Evolutionary conservation across 92 coral and sea anemone genomes (phyloP).

Genomic region (Parazoanthus darwini): DNA sequence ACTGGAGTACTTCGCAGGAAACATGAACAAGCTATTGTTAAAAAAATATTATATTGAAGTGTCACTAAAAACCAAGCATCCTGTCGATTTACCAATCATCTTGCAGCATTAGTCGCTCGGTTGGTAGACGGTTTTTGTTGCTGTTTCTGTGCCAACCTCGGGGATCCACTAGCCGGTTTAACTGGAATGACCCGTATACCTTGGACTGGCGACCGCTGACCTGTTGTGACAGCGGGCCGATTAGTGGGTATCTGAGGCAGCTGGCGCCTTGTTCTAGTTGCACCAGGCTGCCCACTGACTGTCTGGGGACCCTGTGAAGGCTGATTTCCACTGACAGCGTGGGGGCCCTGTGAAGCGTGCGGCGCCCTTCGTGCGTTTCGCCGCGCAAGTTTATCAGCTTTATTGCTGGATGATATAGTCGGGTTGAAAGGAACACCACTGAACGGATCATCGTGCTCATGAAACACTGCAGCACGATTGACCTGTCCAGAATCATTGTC

Average conservation of each 20-base stretch:
- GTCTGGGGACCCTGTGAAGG: background rate
- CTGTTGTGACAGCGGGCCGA: conserved; percentile 11
- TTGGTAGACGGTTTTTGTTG: conserved; percentile 1
- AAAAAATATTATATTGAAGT: background rate
- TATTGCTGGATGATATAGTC: conserved; percentile 39
- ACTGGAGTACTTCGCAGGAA: background rate
- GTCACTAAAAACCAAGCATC: background rate
- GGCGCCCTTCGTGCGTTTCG: conserved; percentile 55
- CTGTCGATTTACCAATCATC: background rate
- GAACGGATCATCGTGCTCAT: conserved; percentile 75
- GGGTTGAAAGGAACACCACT: conserved; percentile 80
- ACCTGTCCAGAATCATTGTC: conserved; percentile 51
- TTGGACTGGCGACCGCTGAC: conserved; percentile 29
- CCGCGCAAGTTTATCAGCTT: conserved; percentile 41
- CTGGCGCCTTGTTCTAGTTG: conserved; percentile 21
- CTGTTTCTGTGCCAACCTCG: conserved; percentile 12
- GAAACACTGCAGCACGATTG: conserved; percentile 69
- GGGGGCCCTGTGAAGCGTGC: conserved; percentile 2
- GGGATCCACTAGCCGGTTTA: conserved; percentile 20
- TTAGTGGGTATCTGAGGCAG: conserved; percentile 33
- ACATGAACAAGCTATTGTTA: background rate
- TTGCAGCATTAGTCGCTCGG: conserved; percentile 19
- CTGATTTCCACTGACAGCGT: conserved; percentile 18
- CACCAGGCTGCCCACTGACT: background rate
- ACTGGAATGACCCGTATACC: conserved; percentile 24